phyloP scores from a whole-genome alignment of 2,797 vertebrate species.

The Orientallactaga sibirica region DNA sequence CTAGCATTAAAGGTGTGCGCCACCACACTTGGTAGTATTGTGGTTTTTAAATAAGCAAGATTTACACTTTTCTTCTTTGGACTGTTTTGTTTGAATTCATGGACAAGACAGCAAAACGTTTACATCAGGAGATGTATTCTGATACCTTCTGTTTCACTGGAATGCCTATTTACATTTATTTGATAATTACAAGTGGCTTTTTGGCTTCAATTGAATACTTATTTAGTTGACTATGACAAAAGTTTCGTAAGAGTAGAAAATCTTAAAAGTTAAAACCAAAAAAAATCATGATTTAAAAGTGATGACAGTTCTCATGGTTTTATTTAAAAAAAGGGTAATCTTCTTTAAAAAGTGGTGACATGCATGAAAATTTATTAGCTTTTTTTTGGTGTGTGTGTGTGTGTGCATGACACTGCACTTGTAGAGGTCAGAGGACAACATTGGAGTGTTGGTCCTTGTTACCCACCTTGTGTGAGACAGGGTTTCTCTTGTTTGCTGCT shows the following conservation, averaged over 20 bases:
- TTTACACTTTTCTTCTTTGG: slow-evolving; percentile 17
- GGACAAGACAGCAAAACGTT: background rate
- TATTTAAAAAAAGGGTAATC: background rate
- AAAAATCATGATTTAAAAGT: slow-evolving; percentile 19
- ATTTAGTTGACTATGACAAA: slow-evolving; percentile 22
- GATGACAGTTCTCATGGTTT: background rate
- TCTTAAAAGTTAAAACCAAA: slow-evolving; percentile 51
- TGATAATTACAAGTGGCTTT: background rate
- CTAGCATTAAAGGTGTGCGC: too few species aligned
- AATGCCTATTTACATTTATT: slow-evolving; percentile 11
- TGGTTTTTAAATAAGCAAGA: background rate
- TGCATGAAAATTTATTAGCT: background rate
- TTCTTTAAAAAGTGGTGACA: background rate
- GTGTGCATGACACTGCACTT: too few species aligned
- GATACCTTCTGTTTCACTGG: background rate
- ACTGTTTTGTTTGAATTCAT: slow-evolving; percentile 22
- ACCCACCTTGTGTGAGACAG: too few species aligned
- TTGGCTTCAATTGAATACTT: slow-evolving; percentile 6
- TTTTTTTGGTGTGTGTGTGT: too few species aligned
- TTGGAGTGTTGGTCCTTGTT: too few species aligned
- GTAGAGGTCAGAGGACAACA: too few species aligned
- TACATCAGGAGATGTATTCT: background rate
- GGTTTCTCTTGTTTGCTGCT: too few species aligned
- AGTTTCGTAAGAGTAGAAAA: slow-evolving; percentile 33
- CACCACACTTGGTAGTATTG: too few species aligned